Conservation (phyloP, 2,113 vertebrate genomes). For the Glaucomys volans region DNA sequence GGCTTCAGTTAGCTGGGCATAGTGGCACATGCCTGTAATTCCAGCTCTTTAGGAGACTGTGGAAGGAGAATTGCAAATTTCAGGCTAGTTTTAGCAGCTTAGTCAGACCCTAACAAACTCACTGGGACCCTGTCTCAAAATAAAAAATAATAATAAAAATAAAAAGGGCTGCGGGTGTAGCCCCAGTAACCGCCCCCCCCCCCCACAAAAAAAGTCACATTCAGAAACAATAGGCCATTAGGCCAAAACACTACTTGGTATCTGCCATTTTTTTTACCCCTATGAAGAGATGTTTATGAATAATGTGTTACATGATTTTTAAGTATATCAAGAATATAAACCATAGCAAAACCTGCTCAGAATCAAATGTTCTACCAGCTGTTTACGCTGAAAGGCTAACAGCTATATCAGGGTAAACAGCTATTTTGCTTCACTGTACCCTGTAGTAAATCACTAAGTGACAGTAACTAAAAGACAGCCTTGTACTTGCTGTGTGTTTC, state of each 20-base stretch:
- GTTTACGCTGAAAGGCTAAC: slow-evolving; percentile 33
- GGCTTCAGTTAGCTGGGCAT: not conserved
- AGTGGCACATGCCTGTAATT: no score
- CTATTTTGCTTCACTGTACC: slow-evolving; percentile 41
- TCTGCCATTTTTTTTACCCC: slow-evolving; percentile 10
- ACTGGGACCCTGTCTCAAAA: no score
- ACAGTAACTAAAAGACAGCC: slow-evolving; percentile 33
- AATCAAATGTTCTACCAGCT: slow-evolving; percentile 54
- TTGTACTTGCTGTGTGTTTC: slow-evolving; percentile 50
- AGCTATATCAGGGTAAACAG: no score
- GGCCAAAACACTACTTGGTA: not conserved
- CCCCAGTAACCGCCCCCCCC: no score
- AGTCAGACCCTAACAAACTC: no score
- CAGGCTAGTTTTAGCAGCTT: no score
- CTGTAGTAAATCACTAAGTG: slow-evolving; percentile 35
- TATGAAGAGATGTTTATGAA: not conserved
- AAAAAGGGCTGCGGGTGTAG: no score
- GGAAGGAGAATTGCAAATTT: no score
- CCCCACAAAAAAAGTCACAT: no score
- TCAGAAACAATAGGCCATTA: slow-evolving; percentile 24
- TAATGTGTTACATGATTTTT: slow-evolving; percentile 23
- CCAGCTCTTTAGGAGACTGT: no score
- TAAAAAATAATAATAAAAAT: no score
- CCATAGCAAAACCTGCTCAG: slow-evolving; percentile 34
- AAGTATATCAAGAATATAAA: not conserved